phyloP scores from a whole-genome alignment of 1,140 invertebrate genomes.

The Nymphalis io region DNA sequence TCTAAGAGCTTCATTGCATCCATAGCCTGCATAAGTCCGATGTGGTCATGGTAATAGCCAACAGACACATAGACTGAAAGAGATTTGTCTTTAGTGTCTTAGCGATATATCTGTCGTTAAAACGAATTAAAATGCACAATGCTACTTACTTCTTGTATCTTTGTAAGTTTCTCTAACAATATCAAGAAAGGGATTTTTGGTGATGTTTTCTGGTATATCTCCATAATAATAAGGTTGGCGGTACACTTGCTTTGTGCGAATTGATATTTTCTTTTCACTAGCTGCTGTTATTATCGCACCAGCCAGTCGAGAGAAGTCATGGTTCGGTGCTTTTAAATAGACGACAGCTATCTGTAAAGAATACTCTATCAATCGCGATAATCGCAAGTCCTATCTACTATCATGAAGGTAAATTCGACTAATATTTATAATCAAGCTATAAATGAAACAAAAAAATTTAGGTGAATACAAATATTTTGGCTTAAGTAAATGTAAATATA shows the following conservation, averaged over 20 bases:
- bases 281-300: conserved; percentile 86
- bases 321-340: conserved; percentile 86
- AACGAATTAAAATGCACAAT: background rate
- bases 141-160: conserved; percentile 88
- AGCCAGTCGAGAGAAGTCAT: conserved; percentile 87
- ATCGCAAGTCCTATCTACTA: background rate
- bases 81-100: conserved; percentile 22
- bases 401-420: background rate
- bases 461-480: too few species aligned
- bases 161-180: conserved; percentile 88
- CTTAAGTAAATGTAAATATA: too few species aligned
- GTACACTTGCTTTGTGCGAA: conserved; percentile 82
- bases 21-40: conserved; percentile 90
- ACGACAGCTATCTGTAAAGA: conserved; percentile 85
- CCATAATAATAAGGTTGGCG: conserved; percentile 84
- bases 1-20: conserved; percentile 91
- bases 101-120: background rate
- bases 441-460: too few species aligned
- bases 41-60: conserved; percentile 92
- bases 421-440: too few species aligned
- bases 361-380: background rate
- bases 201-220: conserved; percentile 89
- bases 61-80: conserved; percentile 95
- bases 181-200: conserved; percentile 89
- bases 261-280: conserved; percentile 84